These are phyloP conservation scores for Siderastrea siderea DNA, from an alignment of 92 coral and sea anemone species.

Conservation along the genomic window DNA sequence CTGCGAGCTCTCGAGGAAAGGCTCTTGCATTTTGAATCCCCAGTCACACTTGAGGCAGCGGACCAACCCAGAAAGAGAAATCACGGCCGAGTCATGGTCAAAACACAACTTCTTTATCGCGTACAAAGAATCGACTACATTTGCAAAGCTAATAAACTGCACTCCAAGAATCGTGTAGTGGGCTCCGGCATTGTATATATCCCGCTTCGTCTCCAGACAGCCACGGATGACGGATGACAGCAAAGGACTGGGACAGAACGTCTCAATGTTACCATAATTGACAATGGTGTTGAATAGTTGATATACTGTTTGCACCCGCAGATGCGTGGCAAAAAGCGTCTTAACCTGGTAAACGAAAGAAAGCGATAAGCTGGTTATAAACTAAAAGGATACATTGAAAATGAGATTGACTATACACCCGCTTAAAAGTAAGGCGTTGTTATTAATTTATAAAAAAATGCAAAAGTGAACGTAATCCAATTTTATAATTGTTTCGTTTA, in stretches of 20 bases:
- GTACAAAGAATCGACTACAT: conserved; percentile 65
- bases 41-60: conserved; percentile 72
- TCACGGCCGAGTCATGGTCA: conserved; percentile 56
- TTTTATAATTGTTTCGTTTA: too few species aligned
- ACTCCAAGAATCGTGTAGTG: conserved; percentile 60
- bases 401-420: too few species aligned
- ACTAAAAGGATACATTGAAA: too few species aligned
- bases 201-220: conserved; percentile 72
- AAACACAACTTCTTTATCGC: conserved; percentile 72
- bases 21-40: conserved; percentile 69
- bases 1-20: conserved; percentile 61
- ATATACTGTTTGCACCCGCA: conserved; percentile 46
- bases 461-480: too few species aligned
- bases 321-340: conserved; percentile 36
- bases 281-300: conserved; percentile 44
- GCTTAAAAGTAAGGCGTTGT: too few species aligned
- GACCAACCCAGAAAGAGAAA: conserved; percentile 61
- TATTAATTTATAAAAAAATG: too few species aligned
- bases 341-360: neutral
- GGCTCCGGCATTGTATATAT: conserved; percentile 76
- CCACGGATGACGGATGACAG: conserved; percentile 71
- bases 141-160: conserved; percentile 54
- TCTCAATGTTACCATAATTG: conserved; percentile 67
- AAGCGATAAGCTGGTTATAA: neutral
- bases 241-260: conserved; percentile 75